Conservation (phyloP, 1,140 invertebrate genomes). For the Maconellicoccus hirsutus region DNA sequence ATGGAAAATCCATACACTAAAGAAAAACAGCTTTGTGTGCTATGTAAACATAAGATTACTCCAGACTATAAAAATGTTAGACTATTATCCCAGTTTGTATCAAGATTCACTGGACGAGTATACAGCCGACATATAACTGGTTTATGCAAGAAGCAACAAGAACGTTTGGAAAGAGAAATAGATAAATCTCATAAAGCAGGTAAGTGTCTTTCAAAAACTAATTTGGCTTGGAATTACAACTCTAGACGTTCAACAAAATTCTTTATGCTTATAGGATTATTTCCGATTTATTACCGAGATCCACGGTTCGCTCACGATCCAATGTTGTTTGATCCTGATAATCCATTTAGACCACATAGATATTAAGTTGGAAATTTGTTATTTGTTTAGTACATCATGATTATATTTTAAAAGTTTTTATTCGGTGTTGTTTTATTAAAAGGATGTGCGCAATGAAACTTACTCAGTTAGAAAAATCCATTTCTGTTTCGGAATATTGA, state of each 20-base stretch:
- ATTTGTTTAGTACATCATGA: background rate
- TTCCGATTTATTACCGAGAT: conserved; percentile 66
- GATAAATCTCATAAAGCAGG: conserved; percentile 55
- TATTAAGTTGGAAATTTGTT: conserved; percentile 40
- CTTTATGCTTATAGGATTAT: conserved; percentile 42
- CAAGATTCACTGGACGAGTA: conserved; percentile 77
- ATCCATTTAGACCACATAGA: conserved; percentile 63
- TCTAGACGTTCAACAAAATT: background rate
- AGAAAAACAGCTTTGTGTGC: conserved; percentile 58
- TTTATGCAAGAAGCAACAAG: conserved; percentile 63
- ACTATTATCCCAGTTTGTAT: conserved; percentile 89
- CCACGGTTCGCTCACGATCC: conserved; percentile 67
- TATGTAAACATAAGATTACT: conserved; percentile 73
- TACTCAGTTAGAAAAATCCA: background rate
- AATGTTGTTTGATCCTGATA: conserved; percentile 71
- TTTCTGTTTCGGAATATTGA: background rate
- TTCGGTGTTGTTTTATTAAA: too few species aligned
- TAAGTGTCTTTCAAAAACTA: conserved; percentile 26
- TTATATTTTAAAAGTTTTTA: too few species aligned
- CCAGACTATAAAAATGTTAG: conserved; percentile 87
- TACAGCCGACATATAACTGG: conserved; percentile 88
- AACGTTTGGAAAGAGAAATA: conserved; percentile 55
- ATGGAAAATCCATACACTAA: conserved; percentile 74
- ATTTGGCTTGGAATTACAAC: too few species aligned
- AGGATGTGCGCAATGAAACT: too few species aligned